Percentiles rank a stretch among this genome's conserved stretches.
Conservation (phyloP, 30 jellyfish, hydroid and myxozoan species). For the Catostylus mosaicus region DNA sequence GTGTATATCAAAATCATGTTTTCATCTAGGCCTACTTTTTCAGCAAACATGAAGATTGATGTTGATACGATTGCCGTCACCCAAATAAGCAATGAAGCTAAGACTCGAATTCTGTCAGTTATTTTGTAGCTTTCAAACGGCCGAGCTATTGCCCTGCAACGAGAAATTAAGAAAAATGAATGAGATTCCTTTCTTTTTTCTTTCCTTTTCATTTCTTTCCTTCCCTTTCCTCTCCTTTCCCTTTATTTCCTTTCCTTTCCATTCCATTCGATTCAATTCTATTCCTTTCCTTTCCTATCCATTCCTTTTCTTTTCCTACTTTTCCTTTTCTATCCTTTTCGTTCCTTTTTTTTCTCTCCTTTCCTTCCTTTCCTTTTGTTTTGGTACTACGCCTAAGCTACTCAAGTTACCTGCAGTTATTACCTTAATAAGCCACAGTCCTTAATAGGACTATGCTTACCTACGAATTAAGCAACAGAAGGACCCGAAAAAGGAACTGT, state of each 20-base stretch:
- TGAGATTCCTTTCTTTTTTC: not conserved
- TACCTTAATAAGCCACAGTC: no score
- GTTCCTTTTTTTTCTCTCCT: no score
- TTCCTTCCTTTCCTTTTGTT: no score
- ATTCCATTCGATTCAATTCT: not conserved
- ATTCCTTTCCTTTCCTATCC: no score
- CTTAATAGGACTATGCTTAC: no score
- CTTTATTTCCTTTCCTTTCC: not conserved
- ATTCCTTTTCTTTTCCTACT: no score
- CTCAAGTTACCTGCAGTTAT: no score
- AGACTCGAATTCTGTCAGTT: not conserved
- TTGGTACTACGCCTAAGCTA: no score
- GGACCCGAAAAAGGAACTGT: no score
- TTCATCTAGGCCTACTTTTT: not conserved
- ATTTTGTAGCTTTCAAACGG: conserved; percentile 16
- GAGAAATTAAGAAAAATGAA: not conserved
- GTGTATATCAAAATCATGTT: not conserved
- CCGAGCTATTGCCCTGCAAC: conserved; percentile 14
- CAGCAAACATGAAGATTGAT: not conserved
- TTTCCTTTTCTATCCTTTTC: no score
- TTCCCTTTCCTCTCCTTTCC: not conserved
- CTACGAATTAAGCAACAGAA: no score
- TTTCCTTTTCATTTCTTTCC: not conserved
- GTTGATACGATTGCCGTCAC: not conserved
- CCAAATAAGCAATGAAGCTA: conserved; percentile 5